Evolutionary conservation across 2,888 invertebrate species (phyloP).

Genomic region (Magallana nippona): DNA sequence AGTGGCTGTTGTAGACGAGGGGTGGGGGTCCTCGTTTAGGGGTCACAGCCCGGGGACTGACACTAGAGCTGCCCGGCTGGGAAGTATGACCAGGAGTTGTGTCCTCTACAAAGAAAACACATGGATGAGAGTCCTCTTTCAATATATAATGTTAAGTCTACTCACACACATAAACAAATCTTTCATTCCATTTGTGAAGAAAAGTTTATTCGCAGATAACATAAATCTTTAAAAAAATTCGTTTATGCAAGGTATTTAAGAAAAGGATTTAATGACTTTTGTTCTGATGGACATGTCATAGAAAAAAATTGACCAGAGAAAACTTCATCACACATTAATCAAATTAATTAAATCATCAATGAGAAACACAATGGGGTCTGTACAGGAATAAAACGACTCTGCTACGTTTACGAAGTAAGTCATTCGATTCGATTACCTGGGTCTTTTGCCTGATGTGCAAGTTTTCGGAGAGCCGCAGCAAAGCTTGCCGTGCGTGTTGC

Average conservation of each 20-base stretch:
- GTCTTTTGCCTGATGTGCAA: constrained; percentile 91
- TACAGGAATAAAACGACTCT: too few relatives aligned
- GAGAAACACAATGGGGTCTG: too few relatives aligned
- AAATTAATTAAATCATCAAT: not conserved
- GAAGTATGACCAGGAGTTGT: constrained; percentile 56
- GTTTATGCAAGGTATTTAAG: too few relatives aligned
- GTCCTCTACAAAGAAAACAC: constrained; percentile 54
- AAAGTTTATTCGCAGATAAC: too few relatives aligned
- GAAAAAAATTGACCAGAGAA: too few relatives aligned
- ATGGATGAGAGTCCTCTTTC: too few relatives aligned
- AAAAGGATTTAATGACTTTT: too few relatives aligned
- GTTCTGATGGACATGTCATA: too few relatives aligned
- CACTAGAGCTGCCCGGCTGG: constrained; percentile 61
- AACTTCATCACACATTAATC: not conserved
- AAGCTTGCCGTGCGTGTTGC: constrained; percentile 84
- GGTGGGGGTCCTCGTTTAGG: constrained; percentile 76
- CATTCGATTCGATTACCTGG: constrained; percentile 61
- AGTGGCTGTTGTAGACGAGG: constrained; percentile 68
- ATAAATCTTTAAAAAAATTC: too few relatives aligned
- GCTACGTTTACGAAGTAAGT: not conserved
- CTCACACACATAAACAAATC: too few relatives aligned
- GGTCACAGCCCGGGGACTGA: constrained; percentile 72
- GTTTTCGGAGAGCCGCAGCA: constrained; percentile 93
- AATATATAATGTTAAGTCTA: too few relatives aligned
- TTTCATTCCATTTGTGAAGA: too few relatives aligned